These are phyloP conservation scores for Philereme transversata DNA, from an alignment of 2,888 invertebrate genomes.

Conservation along the genomic window DNA sequence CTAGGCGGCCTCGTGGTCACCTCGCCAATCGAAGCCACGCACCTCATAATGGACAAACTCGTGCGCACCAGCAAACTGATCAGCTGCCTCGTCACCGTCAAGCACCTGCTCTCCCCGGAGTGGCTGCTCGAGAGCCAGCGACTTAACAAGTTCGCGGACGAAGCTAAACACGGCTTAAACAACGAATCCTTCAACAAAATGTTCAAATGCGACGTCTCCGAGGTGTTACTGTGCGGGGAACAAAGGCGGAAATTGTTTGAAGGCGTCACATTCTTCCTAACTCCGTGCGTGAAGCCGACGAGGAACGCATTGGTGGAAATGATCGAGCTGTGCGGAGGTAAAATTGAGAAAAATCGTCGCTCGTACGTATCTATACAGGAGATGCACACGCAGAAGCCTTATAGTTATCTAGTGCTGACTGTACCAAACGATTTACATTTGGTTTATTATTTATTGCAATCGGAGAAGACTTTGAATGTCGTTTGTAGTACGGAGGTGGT, in stretches of 20 bases:
- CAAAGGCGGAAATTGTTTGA: slow-evolving; percentile 90
- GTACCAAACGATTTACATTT: slow-evolving; percentile 94
- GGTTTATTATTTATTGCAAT: slow-evolving; percentile 90
- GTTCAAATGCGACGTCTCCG: slow-evolving; percentile 91
- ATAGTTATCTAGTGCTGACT: slow-evolving; percentile 93
- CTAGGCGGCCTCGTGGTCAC: slow-evolving; percentile 93
- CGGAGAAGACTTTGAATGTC: slow-evolving; percentile 85
- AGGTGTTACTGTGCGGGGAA: slow-evolving; percentile 87
- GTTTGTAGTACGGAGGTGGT: slow-evolving; percentile 92
- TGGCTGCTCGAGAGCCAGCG: slow-evolving; percentile 94
- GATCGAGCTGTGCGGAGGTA: slow-evolving; percentile 95
- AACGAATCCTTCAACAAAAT: slow-evolving; percentile 91
- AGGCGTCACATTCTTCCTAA: slow-evolving; percentile 94
- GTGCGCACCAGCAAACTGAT: slow-evolving; percentile 94
- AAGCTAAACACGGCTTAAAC: slow-evolving; percentile 88
- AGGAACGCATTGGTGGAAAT: slow-evolving; percentile 89
- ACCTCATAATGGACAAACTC: slow-evolving; percentile 93
- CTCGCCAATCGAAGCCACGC: slow-evolving; percentile 91
- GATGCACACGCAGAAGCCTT: slow-evolving; percentile 86
- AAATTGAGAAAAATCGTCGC: slow-evolving; percentile 91
- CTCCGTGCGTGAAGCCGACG: slow-evolving; percentile 94
- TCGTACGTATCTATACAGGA: slow-evolving; percentile 90
- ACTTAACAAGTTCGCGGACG: slow-evolving; percentile 92
- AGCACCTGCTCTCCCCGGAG: slow-evolving; percentile 90
- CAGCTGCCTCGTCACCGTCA: slow-evolving; percentile 91